phyloP scores from a whole-genome alignment of 2,113 vertebrate genomes.

The Eudorcas thomsonii region DNA sequence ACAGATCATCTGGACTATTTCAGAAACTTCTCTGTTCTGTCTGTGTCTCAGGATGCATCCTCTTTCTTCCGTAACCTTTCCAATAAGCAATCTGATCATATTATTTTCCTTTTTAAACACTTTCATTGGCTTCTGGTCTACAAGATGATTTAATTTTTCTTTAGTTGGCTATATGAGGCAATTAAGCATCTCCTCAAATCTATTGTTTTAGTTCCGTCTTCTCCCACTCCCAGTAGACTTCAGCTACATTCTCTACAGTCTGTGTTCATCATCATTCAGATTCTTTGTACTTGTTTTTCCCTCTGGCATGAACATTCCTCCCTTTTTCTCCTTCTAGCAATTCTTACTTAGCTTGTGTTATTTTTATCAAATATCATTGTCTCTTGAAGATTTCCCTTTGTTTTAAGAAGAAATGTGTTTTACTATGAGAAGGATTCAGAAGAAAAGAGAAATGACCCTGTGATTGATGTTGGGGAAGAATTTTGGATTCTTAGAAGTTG shows the following conservation, averaged over 20 bases:
- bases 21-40: background rate
- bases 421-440: background rate
- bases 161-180: background rate
- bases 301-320: background rate
- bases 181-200: background rate
- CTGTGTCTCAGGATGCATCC: background rate
- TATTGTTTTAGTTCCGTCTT: background rate
- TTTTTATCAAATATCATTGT: background rate
- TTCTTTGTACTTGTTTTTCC: background rate
- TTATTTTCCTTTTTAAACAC: background rate
- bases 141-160: background rate
- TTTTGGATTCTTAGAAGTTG: background rate
- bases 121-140: background rate
- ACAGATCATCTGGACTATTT: background rate
- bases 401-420: background rate
- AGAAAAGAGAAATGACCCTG: background rate
- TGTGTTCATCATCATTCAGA: background rate
- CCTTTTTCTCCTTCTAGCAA: background rate
- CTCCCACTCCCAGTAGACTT: background rate
- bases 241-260: background rate
- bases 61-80: background rate
- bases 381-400: background rate
- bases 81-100: background rate
- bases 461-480: background rate
- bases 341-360: background rate